These are phyloP conservation scores for Masnerella sp. DNA, from an alignment of 2,888 invertebrate genomes.

Conservation along the genomic window DNA sequence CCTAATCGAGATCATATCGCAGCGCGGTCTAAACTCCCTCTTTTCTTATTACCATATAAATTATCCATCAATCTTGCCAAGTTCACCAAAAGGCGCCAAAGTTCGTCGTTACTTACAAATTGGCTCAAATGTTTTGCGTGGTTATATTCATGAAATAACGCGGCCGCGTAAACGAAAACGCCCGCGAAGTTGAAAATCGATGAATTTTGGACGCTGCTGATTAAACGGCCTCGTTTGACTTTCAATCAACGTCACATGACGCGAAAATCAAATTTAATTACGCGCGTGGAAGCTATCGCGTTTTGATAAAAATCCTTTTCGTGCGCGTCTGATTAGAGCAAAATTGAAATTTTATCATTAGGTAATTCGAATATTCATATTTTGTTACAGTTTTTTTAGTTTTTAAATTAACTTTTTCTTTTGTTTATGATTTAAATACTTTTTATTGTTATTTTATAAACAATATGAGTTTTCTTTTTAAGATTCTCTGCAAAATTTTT, in stretches of 20 bases:
- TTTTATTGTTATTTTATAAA: no score
- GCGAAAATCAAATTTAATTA: constrained; percentile 44
- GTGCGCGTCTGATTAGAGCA: constrained; percentile 16
- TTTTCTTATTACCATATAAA: constrained; percentile 45
- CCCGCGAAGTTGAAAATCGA: constrained; percentile 35
- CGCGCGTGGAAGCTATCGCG: not conserved
- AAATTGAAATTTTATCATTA: no score
- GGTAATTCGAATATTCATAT: no score
- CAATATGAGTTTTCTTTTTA: no score
- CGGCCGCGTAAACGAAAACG: constrained; percentile 22
- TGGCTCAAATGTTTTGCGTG: constrained; percentile 39
- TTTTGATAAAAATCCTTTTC: constrained; percentile 10
- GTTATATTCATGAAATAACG: constrained; percentile 44
- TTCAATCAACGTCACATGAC: constrained; percentile 42
- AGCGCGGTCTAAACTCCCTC: not conserved
- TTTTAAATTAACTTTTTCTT: no score
- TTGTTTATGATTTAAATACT: no score
- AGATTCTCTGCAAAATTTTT: no score
- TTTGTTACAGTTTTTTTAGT: no score
- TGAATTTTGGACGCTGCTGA: constrained; percentile 32
- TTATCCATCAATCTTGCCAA: constrained; percentile 38
- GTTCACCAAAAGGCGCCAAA: constrained; percentile 27
- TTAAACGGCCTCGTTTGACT: constrained; percentile 40
- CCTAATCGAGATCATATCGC: constrained; percentile 15
- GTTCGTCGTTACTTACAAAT: constrained; percentile 28